A percentile compares a stretch with the other conserved stretches of the same genome.
Evolutionary conservation across 2,888 invertebrate species (phyloP).

Genomic region (Ferdinandea cuprea): DNA sequence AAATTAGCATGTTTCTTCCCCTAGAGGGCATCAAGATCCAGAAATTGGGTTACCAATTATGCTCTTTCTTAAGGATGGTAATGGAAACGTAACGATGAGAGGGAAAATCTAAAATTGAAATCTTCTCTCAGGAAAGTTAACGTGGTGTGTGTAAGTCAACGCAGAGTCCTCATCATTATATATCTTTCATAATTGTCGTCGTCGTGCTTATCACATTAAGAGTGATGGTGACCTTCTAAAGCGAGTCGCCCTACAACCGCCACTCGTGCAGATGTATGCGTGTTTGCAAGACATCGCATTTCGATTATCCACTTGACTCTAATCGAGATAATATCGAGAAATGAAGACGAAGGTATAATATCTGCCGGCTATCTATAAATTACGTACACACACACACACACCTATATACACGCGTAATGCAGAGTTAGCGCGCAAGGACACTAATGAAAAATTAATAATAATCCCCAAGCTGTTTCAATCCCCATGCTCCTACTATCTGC

Average conservation of each 20-base stretch:
- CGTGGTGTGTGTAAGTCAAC: not conserved
- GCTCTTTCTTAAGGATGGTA: constrained; percentile 43
- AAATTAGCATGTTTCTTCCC: constrained; percentile 57
- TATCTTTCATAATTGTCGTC: constrained; percentile 25
- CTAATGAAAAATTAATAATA: constrained; percentile 23
- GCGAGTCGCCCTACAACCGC: constrained; percentile 2
- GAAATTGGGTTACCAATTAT: constrained; percentile 56
- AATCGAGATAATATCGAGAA: constrained; percentile 55
- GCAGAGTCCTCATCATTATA: constrained; percentile 31
- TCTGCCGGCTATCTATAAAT: constrained; percentile 28
- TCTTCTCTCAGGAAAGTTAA: constrained; percentile 40
- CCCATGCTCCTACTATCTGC: not conserved
- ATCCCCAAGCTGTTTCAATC: not conserved
- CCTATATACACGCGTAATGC: no score
- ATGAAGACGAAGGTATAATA: constrained; percentile 49
- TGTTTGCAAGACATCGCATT: constrained; percentile 27
- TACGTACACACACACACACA: constrained; percentile 11
- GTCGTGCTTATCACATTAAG: not conserved
- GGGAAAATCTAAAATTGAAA: constrained; percentile 57
- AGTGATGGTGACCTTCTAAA: not conserved
- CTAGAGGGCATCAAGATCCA: constrained; percentile 2
- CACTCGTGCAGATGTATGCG: constrained; percentile 9
- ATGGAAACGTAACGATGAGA: constrained; percentile 13
- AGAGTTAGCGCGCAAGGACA: not conserved
- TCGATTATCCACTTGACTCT: constrained; percentile 51